These are phyloP conservation scores for Capitulum mitella DNA, from an alignment of 2,888 invertebrate species.

Conservation along the genomic window DNA sequence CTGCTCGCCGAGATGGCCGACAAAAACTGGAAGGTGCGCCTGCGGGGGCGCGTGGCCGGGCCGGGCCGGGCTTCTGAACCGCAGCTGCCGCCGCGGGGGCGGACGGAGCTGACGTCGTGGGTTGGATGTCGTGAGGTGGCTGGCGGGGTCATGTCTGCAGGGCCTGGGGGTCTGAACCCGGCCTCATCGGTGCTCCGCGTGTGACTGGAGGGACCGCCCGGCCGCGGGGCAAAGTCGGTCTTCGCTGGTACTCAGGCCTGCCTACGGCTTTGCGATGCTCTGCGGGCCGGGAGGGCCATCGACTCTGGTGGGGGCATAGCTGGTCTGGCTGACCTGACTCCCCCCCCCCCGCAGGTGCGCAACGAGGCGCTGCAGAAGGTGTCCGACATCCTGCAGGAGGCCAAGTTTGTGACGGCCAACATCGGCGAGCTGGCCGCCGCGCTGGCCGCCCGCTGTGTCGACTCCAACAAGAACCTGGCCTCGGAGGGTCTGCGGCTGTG, in stretches of 20 bases:
- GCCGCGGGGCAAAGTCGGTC: too few relatives aligned
- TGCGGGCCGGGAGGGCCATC: too few relatives aligned
- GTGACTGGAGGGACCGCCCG: too few relatives aligned
- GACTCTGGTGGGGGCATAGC: too few relatives aligned
- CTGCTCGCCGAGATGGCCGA: slow-evolving; percentile 72
- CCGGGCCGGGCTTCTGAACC: neutral
- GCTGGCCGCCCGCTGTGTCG: slow-evolving; percentile 65
- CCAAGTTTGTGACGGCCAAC: slow-evolving; percentile 70
- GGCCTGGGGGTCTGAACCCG: too few relatives aligned
- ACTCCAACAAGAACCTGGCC: slow-evolving; percentile 88
- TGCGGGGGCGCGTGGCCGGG: slow-evolving; percentile 39
- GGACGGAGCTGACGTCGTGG: too few relatives aligned
- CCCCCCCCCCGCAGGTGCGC: slow-evolving; percentile 47
- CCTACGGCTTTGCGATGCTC: too few relatives aligned
- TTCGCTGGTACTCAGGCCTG: too few relatives aligned
- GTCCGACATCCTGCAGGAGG: slow-evolving; percentile 60
- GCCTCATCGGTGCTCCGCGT: too few relatives aligned
- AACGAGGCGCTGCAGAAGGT: slow-evolving; percentile 68
- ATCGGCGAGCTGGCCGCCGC: slow-evolving; percentile 78
- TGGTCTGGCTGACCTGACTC: too few relatives aligned
- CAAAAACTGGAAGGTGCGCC: slow-evolving; percentile 81
- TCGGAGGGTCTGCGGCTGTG: slow-evolving; percentile 75
- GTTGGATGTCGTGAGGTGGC: too few relatives aligned
- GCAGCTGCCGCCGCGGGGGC: neutral
- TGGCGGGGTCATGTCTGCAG: too few relatives aligned